Percentiles rank a stretch among this genome's conserved stretches.
phyloP scores from a whole-genome alignment of 2,888 invertebrate species.

The Aphidoletes aphidimyza region DNA sequence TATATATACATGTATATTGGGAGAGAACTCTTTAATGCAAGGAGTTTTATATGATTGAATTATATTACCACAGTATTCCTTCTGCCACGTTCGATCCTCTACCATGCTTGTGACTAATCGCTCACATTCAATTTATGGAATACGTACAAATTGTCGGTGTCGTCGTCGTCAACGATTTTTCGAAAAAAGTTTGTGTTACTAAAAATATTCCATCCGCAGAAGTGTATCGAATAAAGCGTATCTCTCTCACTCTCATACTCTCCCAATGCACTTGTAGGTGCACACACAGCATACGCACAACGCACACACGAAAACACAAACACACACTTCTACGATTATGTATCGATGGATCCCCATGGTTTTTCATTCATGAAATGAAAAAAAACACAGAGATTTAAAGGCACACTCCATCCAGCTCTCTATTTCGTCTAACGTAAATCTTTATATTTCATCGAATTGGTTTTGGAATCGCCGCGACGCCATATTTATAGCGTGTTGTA shows the following conservation, averaged over 20 bases:
- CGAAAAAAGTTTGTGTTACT: background rate
- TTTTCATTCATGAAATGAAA: slow-evolving; percentile 16
- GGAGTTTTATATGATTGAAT: background rate
- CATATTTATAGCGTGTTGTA: background rate
- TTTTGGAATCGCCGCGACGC: slow-evolving; percentile 17
- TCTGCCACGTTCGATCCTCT: background rate
- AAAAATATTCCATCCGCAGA: background rate
- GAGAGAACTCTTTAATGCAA: slow-evolving; percentile 18
- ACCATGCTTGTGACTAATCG: background rate
- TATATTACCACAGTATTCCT: background rate
- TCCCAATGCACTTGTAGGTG: slow-evolving; percentile 32
- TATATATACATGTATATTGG: too few relatives aligned
- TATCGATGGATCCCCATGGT: background rate
- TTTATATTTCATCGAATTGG: background rate
- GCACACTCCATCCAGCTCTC: background rate
- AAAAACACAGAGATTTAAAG: background rate
- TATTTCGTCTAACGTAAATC: background rate
- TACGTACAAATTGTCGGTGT: background rate
- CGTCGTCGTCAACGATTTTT: too few relatives aligned
- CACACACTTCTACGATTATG: background rate
- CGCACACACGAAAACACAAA: background rate
- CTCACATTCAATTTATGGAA: background rate
- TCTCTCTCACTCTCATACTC: too few relatives aligned
- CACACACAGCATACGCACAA: background rate
- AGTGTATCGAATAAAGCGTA: background rate